Evolutionary conservation across 2,888 invertebrate species (phyloP), one percentile per base, ranked within the genome.

Genomic region (Baronia brevicornis): DNA sequence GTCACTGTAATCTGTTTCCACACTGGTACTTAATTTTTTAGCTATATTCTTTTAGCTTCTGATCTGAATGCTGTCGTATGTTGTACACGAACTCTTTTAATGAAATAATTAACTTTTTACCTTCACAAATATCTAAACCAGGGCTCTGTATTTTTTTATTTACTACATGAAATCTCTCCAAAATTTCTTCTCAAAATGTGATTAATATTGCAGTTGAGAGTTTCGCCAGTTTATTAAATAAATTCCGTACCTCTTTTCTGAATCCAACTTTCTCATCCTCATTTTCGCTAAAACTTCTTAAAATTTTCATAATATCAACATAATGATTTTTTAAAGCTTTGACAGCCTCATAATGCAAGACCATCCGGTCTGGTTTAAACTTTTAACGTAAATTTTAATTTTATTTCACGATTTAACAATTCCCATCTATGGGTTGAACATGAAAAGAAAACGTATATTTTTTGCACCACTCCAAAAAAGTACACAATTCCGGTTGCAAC

Each of bases 21-120:
- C 17, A 17, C 17, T 5, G 17, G 4, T 17, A 17, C 17, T 17
- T 17, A 17, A 17, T 17, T 17, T 17, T 17, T 17, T 17, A 5
- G 17, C 17, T 17, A 5, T 17, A 17, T 17, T 17, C 17, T 6
- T 10, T 26, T 26, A n/a, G n/a, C n/a, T n/a, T n/a, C n/a, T n/a
- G n/a, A n/a, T n/a, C n/a, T n/a, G n/a, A n/a, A n/a, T n/a, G n/a
- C n/a, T n/a, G n/a, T n/a, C n/a, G n/a, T n/a, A n/a, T n/a, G n/a
- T n/a, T n/a, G n/a, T n/a, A n/a, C 17, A 26, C 9, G 8, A 26
- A 26, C n/a, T 26, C 26, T 26, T 26, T 15, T 8, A 26, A 15
- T 14, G 26, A 15, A 6, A 26, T 12, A 26, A 26, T 26, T 26
- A 26, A 26, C 64, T 86, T 28, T 7, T 20, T 41, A 36, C 39